Conservation (phyloP, 2,888 invertebrate genomes). For the Drosophila sordidula region DNA sequence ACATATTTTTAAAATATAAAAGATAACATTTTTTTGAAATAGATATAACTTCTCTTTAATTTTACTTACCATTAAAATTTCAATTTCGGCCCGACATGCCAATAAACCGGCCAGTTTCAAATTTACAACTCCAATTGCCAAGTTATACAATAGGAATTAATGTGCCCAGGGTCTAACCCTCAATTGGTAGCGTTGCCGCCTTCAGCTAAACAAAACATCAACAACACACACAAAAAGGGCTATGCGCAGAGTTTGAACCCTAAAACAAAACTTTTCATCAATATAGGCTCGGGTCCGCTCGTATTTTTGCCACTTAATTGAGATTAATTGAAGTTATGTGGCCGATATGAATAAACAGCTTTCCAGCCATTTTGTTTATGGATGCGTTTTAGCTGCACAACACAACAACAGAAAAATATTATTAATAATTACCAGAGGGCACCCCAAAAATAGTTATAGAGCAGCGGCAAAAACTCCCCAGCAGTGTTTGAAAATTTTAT, state of each 20-base stretch:
- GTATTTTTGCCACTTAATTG: constrained; percentile 77
- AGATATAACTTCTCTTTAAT: background rate
- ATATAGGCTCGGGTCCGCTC: constrained; percentile 31
- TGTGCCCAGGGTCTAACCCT: constrained; percentile 66
- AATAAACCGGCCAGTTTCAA: constrained; percentile 45
- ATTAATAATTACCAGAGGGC: constrained; percentile 73
- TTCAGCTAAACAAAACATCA: constrained; percentile 10
- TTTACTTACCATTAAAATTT: constrained; percentile 17
- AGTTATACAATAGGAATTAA: constrained; percentile 63
- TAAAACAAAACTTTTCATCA: constrained; percentile 50
- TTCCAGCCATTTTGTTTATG: constrained; percentile 74
- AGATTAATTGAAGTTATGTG: constrained; percentile 80
- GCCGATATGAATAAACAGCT: constrained; percentile 70
- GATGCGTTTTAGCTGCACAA: constrained; percentile 75
- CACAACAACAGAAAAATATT: constrained; percentile 44
- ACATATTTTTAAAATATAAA: background rate
- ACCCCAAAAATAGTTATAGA: constrained; percentile 69
- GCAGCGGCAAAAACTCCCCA: constrained; percentile 21
- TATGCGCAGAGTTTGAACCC: constrained; percentile 53
- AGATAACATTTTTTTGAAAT: background rate
- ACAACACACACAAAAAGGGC: constrained; percentile 53
- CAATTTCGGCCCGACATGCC: constrained; percentile 37
- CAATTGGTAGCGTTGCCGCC: constrained; percentile 58
- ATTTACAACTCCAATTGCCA: constrained; percentile 45
- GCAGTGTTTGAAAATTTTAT: constrained; percentile 57